phyloP scores from a whole-genome alignment of 2,888 invertebrate genomes.

The Penaeus monodon region DNA sequence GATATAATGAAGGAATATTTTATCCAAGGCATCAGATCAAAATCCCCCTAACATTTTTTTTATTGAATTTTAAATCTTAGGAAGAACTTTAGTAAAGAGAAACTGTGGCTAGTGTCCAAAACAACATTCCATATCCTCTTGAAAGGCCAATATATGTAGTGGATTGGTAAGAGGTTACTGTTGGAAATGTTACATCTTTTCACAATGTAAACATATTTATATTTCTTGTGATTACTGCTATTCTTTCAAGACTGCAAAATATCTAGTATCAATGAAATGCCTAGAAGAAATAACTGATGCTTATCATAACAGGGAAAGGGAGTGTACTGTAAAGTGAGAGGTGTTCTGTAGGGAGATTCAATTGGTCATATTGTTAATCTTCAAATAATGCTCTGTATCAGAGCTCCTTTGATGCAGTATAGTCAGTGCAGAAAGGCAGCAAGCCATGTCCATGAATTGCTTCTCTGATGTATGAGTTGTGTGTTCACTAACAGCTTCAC shows the following conservation, averaged over 20 bases:
- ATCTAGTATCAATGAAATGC: background rate
- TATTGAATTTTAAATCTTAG: constrained; percentile 5
- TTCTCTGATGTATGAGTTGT: constrained; percentile 23
- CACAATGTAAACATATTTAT: constrained; percentile 4
- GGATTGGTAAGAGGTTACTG: constrained; percentile 15
- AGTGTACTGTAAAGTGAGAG: constrained; percentile 5
- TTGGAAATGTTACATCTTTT: background rate
- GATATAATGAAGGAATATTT: no score
- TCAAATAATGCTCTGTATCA: constrained; percentile 51
- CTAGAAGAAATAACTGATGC: constrained; percentile 7
- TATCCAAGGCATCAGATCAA: no score
- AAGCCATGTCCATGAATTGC: constrained; percentile 29
- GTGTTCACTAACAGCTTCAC: constrained; percentile 29
- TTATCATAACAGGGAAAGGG: background rate
- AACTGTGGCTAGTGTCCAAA: constrained; percentile 17
- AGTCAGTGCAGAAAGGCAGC: constrained; percentile 27
- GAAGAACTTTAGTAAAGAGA: constrained; percentile 15
- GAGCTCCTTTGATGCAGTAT: constrained; percentile 38
- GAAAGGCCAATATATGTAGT: constrained; percentile 18
- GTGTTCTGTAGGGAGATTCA: constrained; percentile 18
- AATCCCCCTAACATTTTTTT: no score
- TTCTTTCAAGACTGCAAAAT: no score
- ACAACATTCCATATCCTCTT: constrained; percentile 48
- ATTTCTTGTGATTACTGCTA: no score
- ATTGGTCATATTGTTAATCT: constrained; percentile 29